Base-by-base conservation (phyloP, 2,888 invertebrate species). In the Rhingia rostrata region DNA sequence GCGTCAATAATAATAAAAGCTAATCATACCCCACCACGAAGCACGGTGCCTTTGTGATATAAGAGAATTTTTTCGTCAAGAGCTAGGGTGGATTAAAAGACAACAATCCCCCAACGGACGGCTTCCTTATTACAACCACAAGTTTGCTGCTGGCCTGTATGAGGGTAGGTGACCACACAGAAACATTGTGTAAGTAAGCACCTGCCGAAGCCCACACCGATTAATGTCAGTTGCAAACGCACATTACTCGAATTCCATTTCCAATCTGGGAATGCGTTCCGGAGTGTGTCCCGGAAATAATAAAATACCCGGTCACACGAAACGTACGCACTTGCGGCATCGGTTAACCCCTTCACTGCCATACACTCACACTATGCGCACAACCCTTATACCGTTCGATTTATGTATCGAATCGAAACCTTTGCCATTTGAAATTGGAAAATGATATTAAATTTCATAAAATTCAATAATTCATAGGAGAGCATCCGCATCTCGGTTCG, bases 381-480 rank as follows among this genome's bases (percentile, higher is more conserved):
- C 10, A 12, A 37, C 39, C 14, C 6, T 14, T 14, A 54, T 3
- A 7, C 4, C 5, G 3, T 10, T 51, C 60, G 22, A 61, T 54
- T 30, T 41, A 37, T 47, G 14, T 30, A 33, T 14, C 54, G 33
- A 43, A 33, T 14, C 54, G 33, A 43, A 43, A 41, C 58, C 66
- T 58, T 41, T 56, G 30, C 54, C 61, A 39, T 56, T 41, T 33
- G 37, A 58, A 72, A 64, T 72, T 78, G 63, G 63, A 77, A 77
- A 69, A 61, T 47, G 49, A 78, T 70, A 70, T 70, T 70, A 41
- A 78, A 70, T 70, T 56, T 78, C 63, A 49, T 56, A 63, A n/a
- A n/a, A 72, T 72, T 72, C 43, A 78, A 78, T 72, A 58, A 78
- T 78, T 78, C 63, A 64, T 64, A n/a, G 33, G 33, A 58, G 35